Conservation (phyloP, 2,888 invertebrate genomes). For the Volucella zonaria region DNA sequence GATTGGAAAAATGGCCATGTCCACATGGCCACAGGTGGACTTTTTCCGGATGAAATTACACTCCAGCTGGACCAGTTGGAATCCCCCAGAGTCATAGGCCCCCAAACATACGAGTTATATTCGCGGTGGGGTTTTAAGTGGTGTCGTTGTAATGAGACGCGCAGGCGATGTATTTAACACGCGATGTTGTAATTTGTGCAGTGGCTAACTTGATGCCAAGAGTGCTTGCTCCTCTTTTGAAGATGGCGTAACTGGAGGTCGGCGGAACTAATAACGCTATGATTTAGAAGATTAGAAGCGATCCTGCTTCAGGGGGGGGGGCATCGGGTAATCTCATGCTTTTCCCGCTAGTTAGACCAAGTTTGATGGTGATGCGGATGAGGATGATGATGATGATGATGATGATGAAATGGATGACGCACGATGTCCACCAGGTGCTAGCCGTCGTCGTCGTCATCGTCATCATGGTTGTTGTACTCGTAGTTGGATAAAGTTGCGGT, state of each 20-base stretch:
- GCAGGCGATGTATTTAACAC: constrained; percentile 70
- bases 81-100: not conserved
- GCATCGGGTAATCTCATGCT: constrained; percentile 12
- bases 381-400: constrained; percentile 49
- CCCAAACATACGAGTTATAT: constrained; percentile 5
- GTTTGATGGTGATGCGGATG: not conserved
- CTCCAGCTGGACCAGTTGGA: constrained; percentile 50
- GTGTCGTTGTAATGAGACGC: constrained; percentile 73
- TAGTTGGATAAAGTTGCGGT: constrained; percentile 1
- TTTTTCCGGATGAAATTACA: constrained; percentile 47
- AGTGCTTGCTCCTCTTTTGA: constrained; percentile 24
- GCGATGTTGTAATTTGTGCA: constrained; percentile 70
- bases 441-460: constrained; percentile 34
- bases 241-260: constrained; percentile 50
- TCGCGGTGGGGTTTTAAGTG: constrained; percentile 61
- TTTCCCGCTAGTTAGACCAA: constrained; percentile 30
- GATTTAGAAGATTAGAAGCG: constrained; percentile 64
- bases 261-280: constrained; percentile 57
- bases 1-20: constrained; percentile 67
- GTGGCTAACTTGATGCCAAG: constrained; percentile 54
- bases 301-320: constrained; percentile 12
- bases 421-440: constrained; percentile 72
- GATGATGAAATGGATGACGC: constrained; percentile 72
- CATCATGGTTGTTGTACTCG: not conserved
- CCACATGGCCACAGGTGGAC: constrained; percentile 59